Base-by-base conservation (phyloP, 2,797 vertebrate genomes). In the Pantherophis vulpinus region DNA sequence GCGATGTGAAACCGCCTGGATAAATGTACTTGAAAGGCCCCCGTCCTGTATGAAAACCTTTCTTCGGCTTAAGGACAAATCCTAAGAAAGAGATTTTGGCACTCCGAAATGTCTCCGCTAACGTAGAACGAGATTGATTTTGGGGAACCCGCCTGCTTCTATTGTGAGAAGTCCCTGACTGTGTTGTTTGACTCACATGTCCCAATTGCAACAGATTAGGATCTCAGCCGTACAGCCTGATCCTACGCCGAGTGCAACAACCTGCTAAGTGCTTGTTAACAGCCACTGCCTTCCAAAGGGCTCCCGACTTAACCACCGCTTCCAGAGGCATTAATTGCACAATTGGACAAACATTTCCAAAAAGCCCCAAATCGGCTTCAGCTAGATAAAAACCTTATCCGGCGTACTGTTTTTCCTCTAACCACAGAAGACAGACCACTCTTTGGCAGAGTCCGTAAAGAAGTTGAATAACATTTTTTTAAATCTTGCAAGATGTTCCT, bases 401-500 rank as follows among this genome's bases (percentile, higher is more conserved):
- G 8, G 25, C 3, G 13, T 5, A 61, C 7, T 47, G n/a, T 20
- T 83, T 86, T 86, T 29, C 60, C 56, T 27, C 1, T 55, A 61
- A n/a, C 88, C 37, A 20, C n/a, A 79, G 27, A 93, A 93, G 13
- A 70, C 42, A 25, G 89, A 95, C 93, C 29, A 55, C 88, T 96
- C 8, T 47, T 51, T 96, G 95, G 95, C 96, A 96, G 89, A 47
- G 92, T 95, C 90, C 93, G 88, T 91, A 95, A 94, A 83, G 95
- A 95, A 96, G 93, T 92, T 92, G 89, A 94, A 95, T 94, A 93
- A 94, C 55, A 93, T 16, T 91, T 51, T 54, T 54, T 93, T 83
- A 90, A 94, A 93, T 90, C 47, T 61, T 95, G 93, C 94, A 96
- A 96, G 96, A 96, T 96, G 74, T 42, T 79, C 96, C 27, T 96